A percentile compares a stretch with the other conserved stretches of the same genome.
Conservation (phyloP, 2,888 invertebrate genomes). For the Chymomyza procnemis region DNA sequence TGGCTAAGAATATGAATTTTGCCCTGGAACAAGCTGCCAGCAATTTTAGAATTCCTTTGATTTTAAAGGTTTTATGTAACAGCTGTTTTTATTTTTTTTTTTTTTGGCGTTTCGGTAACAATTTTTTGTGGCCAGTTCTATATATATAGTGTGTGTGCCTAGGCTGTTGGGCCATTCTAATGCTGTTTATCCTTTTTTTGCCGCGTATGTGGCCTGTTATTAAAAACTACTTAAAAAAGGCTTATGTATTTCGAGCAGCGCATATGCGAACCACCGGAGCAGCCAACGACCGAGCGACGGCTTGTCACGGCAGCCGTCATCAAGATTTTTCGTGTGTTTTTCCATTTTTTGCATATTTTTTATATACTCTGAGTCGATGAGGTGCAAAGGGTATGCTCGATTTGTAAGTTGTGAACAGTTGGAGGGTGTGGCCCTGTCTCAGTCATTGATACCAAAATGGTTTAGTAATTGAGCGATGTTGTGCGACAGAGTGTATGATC, state of each 20-base stretch:
- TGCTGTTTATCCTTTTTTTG: conserved; percentile 28
- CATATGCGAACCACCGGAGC: conserved; percentile 6
- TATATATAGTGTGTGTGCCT: neutral
- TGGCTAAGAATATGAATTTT: neutral
- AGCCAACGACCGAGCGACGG: neutral
- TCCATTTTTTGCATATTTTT: neutral
- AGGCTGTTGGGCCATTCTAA: neutral
- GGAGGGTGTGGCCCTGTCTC: too few relatives aligned
- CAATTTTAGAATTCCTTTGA: neutral
- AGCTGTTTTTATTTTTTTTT: conserved; percentile 42
- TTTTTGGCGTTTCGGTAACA: conserved; percentile 13
- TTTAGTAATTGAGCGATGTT: too few relatives aligned
- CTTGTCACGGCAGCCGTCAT: neutral
- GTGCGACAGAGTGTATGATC: too few relatives aligned
- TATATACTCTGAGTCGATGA: too few relatives aligned
- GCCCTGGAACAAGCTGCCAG: neutral
- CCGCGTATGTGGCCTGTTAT: conserved; percentile 62
- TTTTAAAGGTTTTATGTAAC: conserved; percentile 20
- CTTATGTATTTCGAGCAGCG: conserved; percentile 37
- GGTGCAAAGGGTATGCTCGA: too few relatives aligned
- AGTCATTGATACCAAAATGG: too few relatives aligned
- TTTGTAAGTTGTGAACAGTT: too few relatives aligned
- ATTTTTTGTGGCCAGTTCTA: neutral
- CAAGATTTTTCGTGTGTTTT: neutral
- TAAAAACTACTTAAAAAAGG: conserved; percentile 65